Evolutionary conservation across 2,888 invertebrate genomes (phyloP).

Genomic region (Microplitis deprimator): DNA sequence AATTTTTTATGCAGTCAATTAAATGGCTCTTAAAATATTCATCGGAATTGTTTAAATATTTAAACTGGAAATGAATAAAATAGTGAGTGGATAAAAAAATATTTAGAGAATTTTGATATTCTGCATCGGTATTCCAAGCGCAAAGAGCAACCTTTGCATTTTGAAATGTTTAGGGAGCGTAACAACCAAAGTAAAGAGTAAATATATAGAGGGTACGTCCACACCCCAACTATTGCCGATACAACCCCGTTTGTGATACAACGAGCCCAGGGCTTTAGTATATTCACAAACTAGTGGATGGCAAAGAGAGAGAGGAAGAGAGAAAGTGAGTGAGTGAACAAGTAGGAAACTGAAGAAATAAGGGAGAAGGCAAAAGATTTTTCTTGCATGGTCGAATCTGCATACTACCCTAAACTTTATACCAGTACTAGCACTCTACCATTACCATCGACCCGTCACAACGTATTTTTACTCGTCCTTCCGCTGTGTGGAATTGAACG

Average conservation of each 20-base stretch:
- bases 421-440: slow-evolving; percentile 6
- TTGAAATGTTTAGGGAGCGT: slow-evolving; percentile 51
- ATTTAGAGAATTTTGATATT: slow-evolving; percentile 28
- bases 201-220: slow-evolving; percentile 25
- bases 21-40: not conserved
- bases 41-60: not conserved
- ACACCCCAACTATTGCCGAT: slow-evolving; percentile 15
- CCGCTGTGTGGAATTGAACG: slow-evolving; percentile 24
- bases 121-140: slow-evolving; percentile 57
- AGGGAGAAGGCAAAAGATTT: slow-evolving; percentile 44
- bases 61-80: not conserved
- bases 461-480: slow-evolving; percentile 1
- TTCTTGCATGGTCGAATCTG: slow-evolving; percentile 42
- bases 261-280: slow-evolving; percentile 27
- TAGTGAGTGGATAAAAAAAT: slow-evolving; percentile 5
- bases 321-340: not conserved
- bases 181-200: slow-evolving; percentile 14
- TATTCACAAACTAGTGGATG: not conserved
- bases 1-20: not conserved
- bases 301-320: too few relatives aligned
- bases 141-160: slow-evolving; percentile 61
- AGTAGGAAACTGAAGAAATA: not conserved
- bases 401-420: slow-evolving; percentile 24
- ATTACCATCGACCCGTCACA: slow-evolving; percentile 17
- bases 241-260: slow-evolving; percentile 5